Percentiles rank a stretch among this genome's conserved stretches.
Evolutionary conservation across 1,140 invertebrate genomes (phyloP).

Genomic region (Eurosta solidaginis): DNA sequence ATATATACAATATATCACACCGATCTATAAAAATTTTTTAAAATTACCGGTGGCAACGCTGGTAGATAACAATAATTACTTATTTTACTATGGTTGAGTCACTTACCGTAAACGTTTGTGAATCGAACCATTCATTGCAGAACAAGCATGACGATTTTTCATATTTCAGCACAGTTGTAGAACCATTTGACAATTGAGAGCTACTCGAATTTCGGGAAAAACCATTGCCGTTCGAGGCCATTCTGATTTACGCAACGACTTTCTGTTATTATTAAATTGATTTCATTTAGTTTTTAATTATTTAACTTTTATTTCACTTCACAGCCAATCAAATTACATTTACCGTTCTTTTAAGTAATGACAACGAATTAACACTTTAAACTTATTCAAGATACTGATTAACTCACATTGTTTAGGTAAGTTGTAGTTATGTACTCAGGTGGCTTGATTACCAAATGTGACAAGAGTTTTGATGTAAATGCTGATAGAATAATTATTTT

Average conservation of each 20-base stretch:
- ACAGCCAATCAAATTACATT: not conserved
- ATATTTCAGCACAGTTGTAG: constrained; percentile 54
- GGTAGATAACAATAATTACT: not conserved
- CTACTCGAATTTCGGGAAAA: not conserved
- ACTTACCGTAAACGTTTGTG: constrained; percentile 63
- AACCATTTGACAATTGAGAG: not conserved
- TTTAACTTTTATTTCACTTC: not conserved
- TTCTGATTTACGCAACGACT: not conserved
- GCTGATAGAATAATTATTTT: too few relatives aligned
- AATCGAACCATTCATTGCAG: constrained; percentile 67
- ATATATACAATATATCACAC: not conserved
- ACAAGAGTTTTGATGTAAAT: not conserved
- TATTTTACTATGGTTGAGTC: not conserved
- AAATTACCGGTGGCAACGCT: not conserved
- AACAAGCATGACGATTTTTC: constrained; percentile 66
- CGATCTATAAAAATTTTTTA: not conserved
- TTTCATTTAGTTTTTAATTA: not conserved
- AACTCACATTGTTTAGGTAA: not conserved
- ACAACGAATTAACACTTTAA: constrained; percentile 14
- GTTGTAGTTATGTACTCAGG: too few relatives aligned
- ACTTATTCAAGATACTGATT: not conserved
- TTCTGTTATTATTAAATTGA: not conserved
- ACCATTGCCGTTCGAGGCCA: not conserved
- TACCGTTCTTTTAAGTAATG: not conserved
- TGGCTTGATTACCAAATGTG: too few relatives aligned